Evolutionary conservation across 1,140 invertebrate species (phyloP), one percentile per base, ranked within the genome.

Genomic region (Agrilus planipennis): DNA sequence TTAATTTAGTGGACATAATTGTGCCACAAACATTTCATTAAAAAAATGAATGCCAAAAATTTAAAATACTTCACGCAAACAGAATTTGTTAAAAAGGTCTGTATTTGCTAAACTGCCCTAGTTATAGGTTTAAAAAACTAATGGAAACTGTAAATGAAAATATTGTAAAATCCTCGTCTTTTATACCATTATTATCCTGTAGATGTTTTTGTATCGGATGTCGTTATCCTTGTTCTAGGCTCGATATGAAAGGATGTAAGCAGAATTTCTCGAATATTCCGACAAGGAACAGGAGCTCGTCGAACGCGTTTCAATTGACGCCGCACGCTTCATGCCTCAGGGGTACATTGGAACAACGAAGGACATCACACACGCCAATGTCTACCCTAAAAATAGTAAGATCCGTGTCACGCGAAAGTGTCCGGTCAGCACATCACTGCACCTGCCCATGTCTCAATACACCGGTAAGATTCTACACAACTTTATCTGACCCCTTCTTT

Each of bases 301-400:
- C 67, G 42, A 75, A 68, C 60, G 69, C 66, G 42, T 77, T 67
- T 55, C 75, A 69, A 55, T 58, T 68, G 61, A 67, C 70, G 55
- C 69, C 70, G 3, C 75, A 72, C 25, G 60, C 50, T 25, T 60
- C 64, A 31, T 58, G 63, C 32, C 57, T 74, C 67, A 39, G 64
- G 44, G 49, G 55, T 53, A 42, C 74, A 67, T 53, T 67, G 68
- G 79, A 82, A 54, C 68, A 82, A 54, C 68, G 81, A 42, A 70
- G 81, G 41, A 79, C 81, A 31, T 83, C 81, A 2, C 75, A 80
- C 14, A 80, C 80, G 40, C 80, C 81, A n/a, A 72, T 78, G 27
- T 81, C 79, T 17, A 75, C 76, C 34, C 51, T 81, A 38, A 70
- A 81, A 58, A 68, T 83, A 63, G 77, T 78, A 56, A 73, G 81